Evolutionary conservation across 2,888 invertebrate genomes (phyloP).

Genomic region (Caenorhabditis sp.): DNA sequence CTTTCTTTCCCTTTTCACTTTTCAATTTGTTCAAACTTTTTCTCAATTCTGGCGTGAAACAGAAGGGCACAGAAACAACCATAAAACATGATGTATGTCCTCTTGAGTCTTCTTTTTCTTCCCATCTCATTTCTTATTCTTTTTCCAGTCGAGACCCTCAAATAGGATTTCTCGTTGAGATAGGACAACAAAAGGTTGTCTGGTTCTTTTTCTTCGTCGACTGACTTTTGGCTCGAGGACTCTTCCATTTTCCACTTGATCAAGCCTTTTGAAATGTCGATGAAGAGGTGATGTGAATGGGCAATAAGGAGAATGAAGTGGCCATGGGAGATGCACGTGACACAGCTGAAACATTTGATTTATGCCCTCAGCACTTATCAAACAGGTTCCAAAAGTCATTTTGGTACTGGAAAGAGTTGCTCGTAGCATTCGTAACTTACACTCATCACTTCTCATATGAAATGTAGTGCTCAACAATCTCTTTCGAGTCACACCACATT

Average conservation of each 20-base stretch:
- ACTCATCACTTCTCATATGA: background rate
- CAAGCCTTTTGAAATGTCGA: slow-evolving; percentile 26
- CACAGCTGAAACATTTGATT: background rate
- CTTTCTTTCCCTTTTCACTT: slow-evolving; percentile 16
- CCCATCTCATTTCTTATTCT: slow-evolving; percentile 24
- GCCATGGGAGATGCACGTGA: slow-evolving; percentile 24
- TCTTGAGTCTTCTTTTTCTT: slow-evolving; percentile 22
- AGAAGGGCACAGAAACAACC: slow-evolving; percentile 13
- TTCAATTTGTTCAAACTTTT: slow-evolving; percentile 39
- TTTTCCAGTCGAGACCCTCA: slow-evolving; percentile 7
- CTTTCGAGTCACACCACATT: slow-evolving; percentile 14
- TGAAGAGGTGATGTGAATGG: slow-evolving; percentile 17
- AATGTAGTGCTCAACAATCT: background rate
- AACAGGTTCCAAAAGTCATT: too few relatives aligned
- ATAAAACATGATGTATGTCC: slow-evolving; percentile 53
- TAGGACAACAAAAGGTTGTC: slow-evolving; percentile 13
- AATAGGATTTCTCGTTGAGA: background rate
- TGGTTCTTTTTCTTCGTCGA: slow-evolving; percentile 6
- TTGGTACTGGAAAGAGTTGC: too few relatives aligned
- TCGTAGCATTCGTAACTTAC: too few relatives aligned
- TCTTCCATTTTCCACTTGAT: slow-evolving; percentile 47
- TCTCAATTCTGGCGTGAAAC: slow-evolving; percentile 11
- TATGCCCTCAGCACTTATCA: background rate
- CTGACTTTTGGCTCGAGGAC: slow-evolving; percentile 12
- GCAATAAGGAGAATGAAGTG: slow-evolving; percentile 26